phyloP scores from a whole-genome alignment of 1,140 invertebrate genomes.

The Caerostris extrusa region DNA sequence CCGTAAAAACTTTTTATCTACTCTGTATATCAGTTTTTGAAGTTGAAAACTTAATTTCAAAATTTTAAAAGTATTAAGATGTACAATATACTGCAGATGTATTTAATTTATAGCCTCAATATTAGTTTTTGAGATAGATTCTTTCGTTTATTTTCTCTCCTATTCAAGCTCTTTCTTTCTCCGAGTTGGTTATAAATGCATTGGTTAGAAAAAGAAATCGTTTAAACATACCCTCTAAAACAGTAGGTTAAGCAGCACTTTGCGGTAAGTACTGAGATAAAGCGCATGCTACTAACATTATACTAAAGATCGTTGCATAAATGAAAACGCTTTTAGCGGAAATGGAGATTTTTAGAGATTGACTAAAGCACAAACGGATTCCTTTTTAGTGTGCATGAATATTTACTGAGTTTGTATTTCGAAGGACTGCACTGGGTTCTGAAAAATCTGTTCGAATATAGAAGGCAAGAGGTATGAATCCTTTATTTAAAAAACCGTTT shows the following conservation, averaged over 20 bases:
- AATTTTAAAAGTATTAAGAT: too few species aligned
- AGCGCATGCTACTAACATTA: background rate
- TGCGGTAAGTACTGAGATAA: background rate
- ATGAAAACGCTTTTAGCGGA: constrained; percentile 11
- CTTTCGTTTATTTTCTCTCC: too few species aligned
- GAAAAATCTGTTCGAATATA: background rate
- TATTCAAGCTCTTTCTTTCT: background rate
- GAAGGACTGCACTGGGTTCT: background rate
- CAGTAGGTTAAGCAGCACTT: background rate
- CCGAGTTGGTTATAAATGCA: background rate
- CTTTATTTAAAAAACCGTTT: too few species aligned
- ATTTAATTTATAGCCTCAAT: too few species aligned
- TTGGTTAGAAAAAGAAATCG: background rate
- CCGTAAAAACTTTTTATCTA: too few species aligned
- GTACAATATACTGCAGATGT: too few species aligned
- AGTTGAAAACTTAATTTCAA: too few species aligned
- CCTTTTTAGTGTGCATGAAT: background rate
- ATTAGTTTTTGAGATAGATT: too few species aligned
- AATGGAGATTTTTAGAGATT: constrained; percentile 19
- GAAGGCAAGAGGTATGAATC: background rate
- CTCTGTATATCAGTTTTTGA: too few species aligned
- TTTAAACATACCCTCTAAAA: background rate
- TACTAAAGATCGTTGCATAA: background rate
- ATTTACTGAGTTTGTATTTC: background rate
- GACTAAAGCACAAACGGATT: background rate